phyloP scores from a whole-genome alignment of 2,113 vertebrate genomes.

The Chamaea fasciata region DNA sequence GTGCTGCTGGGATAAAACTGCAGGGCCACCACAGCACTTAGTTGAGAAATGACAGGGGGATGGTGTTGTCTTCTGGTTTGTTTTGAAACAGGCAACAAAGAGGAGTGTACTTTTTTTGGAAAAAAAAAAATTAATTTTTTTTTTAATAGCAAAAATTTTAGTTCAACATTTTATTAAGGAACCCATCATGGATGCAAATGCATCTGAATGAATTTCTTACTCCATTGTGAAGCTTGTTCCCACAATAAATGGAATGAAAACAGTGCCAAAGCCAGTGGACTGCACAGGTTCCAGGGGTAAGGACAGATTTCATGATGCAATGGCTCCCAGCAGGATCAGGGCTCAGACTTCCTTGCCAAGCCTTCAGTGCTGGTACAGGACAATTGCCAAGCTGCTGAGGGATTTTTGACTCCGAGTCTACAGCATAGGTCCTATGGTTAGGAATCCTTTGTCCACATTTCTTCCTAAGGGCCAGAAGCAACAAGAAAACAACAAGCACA shows the following conservation, averaged over 20 bases:
- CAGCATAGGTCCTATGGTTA: background rate
- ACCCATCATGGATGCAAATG: background rate
- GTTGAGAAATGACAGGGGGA: background rate
- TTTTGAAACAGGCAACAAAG: background rate
- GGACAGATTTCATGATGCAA: rapidly evolving
- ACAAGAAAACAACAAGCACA: background rate
- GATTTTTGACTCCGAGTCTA: background rate
- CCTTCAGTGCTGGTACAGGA: background rate
- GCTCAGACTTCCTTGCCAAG: background rate
- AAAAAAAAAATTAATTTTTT: too few species aligned
- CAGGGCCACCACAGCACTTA: background rate
- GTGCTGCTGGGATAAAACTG: background rate
- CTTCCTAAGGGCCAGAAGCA: background rate
- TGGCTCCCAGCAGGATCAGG: background rate
- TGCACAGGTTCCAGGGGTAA: background rate
- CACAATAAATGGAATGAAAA: background rate
- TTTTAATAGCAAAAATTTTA: background rate
- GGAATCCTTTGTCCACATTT: background rate
- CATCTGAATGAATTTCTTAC: background rate
- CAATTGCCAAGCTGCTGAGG: background rate
- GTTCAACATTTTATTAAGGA: background rate
- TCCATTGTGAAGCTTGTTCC: background rate
- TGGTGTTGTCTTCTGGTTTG: background rate
- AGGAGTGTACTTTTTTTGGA: background rate
- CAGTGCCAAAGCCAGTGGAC: background rate